These are phyloP conservation scores for Heteractis magnifica DNA, from an alignment of 92 coral and sea anemone genomes.

Conservation along the genomic window DNA sequence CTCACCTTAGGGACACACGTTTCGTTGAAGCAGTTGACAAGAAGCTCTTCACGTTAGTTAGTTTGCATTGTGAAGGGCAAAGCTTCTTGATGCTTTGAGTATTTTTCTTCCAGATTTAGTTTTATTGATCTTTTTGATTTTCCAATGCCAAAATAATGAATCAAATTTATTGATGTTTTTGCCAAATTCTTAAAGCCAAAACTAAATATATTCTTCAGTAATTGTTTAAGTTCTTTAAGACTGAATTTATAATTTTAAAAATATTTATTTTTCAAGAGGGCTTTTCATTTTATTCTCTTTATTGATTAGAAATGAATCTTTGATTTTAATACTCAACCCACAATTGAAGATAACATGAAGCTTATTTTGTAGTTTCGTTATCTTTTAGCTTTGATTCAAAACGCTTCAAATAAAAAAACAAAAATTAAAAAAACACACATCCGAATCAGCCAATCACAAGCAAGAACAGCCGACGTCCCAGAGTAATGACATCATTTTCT, in stretches of 20 bases:
- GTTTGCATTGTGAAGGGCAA: not conserved
- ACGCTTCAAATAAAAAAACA: not conserved
- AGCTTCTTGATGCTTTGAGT: not conserved
- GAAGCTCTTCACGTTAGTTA: not conserved
- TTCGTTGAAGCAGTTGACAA: conserved; percentile 5
- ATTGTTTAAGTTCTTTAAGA: too few species aligned
- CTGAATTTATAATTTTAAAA: too few species aligned
- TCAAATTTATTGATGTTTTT: too few species aligned
- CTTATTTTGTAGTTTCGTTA: not conserved
- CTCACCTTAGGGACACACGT: conserved; percentile 2
- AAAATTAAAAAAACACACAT: too few species aligned
- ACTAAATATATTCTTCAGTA: too few species aligned
- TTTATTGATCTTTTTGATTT: not conserved
- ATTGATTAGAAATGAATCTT: too few species aligned
- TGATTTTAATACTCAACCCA: too few species aligned
- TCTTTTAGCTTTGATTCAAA: not conserved
- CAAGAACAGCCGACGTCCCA: not conserved
- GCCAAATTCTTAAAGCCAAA: too few species aligned
- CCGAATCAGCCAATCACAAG: not conserved
- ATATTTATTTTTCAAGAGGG: too few species aligned
- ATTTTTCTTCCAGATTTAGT: not conserved
- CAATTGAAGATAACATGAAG: too few species aligned
- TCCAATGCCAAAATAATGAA: not conserved
- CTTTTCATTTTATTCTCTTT: too few species aligned
- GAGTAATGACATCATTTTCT: not conserved